phyloP scores from a whole-genome alignment of 37 sponge, comb jelly and placozoan species.

The Spongilla lacustris region DNA sequence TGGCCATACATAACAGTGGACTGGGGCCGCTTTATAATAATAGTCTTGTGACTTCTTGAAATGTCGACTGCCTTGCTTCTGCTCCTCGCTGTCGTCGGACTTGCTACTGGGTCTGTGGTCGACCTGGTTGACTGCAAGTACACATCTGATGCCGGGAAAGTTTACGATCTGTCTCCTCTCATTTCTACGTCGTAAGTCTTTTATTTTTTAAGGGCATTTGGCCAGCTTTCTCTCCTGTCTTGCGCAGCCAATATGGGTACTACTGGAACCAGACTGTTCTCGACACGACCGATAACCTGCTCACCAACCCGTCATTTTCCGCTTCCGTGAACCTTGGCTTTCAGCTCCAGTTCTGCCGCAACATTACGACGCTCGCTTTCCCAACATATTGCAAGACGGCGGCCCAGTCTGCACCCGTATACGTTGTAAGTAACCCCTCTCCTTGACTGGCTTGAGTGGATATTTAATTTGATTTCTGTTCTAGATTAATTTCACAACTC shows the following conservation, averaged over 20 bases:
- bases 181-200: slow-evolving; percentile 19
- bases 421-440: slow-evolving; percentile 38
- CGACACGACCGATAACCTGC: slow-evolving; percentile 42
- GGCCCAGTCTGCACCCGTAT: slow-evolving; percentile 18
- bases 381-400: slow-evolving; percentile 33
- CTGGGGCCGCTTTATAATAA: neutral
- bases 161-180: slow-evolving; percentile 53
- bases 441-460: no score
- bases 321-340: slow-evolving; percentile 15
- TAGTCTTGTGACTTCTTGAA: neutral
- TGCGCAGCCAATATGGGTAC: slow-evolving; percentile 8
- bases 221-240: no score
- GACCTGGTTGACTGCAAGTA: slow-evolving; percentile 51
- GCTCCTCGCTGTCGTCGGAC: neutral
- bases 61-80: neutral
- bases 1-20: neutral
- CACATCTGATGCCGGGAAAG: slow-evolving; percentile 27
- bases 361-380: slow-evolving; percentile 38
- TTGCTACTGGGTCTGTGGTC: neutral
- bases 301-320: slow-evolving; percentile 33
- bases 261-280: slow-evolving; percentile 28
- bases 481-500: neutral
- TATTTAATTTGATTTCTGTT: no score
- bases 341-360: slow-evolving; percentile 58
- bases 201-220: no score